These are phyloP conservation scores for Verasper variegatus DNA, from an alignment of 2,113 vertebrate species.

Conservation along the genomic window DNA sequence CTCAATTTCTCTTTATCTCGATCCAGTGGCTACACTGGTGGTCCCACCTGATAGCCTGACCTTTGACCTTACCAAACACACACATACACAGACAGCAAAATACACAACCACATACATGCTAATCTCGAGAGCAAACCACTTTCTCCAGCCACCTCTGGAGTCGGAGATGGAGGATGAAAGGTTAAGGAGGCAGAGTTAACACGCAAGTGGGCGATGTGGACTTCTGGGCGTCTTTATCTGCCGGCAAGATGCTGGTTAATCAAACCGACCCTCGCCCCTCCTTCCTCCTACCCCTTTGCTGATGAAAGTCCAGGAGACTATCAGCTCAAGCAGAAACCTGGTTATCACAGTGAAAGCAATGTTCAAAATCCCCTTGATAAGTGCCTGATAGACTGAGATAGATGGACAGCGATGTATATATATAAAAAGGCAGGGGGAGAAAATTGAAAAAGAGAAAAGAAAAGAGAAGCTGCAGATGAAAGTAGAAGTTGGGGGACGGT, in stretches of 20 bases:
- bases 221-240: conserved; percentile 11
- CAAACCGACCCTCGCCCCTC: neutral
- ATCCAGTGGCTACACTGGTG: conserved; percentile 48
- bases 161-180: neutral
- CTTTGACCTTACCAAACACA: conserved; percentile 45
- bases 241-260: neutral
- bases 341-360: conserved; percentile 59
- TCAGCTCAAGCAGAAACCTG: conserved; percentile 62
- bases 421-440: conserved; percentile 40
- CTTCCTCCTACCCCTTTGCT: conserved; percentile 1
- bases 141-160: conserved; percentile 16
- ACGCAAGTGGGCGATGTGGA: conserved; percentile 10
- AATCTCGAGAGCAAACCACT: conserved; percentile 59
- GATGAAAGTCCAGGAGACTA: conserved; percentile 61
- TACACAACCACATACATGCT: conserved; percentile 33
- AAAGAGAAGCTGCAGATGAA: conserved; percentile 33
- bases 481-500: conserved; percentile 28
- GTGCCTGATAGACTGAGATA: conserved; percentile 42
- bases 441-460: conserved; percentile 46
- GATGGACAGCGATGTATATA: conserved; percentile 31
- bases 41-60: conserved; percentile 66
- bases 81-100: neutral
- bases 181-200: conserved; percentile 1
- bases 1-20: conserved; percentile 56
- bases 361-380: conserved; percentile 59